A percentile compares a stretch with the other conserved stretches of the same genome.
These are phyloP conservation scores for Oryzias sinensis DNA, from an alignment of 2,797 vertebrate genomes.

Conservation along the genomic window DNA sequence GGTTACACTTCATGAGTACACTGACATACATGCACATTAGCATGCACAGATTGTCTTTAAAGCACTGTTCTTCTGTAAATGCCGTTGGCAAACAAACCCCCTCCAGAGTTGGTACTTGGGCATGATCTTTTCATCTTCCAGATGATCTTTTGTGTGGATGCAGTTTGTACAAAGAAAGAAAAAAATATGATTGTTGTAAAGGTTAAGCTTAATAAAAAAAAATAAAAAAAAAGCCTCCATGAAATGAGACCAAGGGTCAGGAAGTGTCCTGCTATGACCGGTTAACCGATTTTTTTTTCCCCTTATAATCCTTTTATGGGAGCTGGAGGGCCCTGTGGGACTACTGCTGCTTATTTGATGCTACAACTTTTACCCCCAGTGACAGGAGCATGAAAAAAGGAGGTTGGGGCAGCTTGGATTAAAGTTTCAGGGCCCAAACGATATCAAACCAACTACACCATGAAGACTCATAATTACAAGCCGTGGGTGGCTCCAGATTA, in stretches of 20 bases:
- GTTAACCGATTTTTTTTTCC: constrained; percentile 57
- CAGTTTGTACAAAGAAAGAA: constrained; percentile 39
- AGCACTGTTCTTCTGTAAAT: constrained; percentile 7
- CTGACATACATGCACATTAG: neutral
- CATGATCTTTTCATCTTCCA: constrained; percentile 45
- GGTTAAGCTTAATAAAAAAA: constrained; percentile 66
- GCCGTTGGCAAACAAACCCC: constrained; percentile 24
- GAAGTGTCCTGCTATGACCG: constrained; percentile 45
- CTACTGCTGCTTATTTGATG: constrained; percentile 54
- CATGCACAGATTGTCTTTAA: neutral
- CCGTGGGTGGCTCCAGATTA: constrained; percentile 41
- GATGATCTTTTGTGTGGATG: constrained; percentile 43
- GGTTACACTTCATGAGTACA: too few species aligned
- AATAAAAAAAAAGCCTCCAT: constrained; percentile 14
- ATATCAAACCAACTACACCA: constrained; percentile 41
- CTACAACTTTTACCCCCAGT: constrained; percentile 41
- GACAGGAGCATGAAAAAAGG: constrained; percentile 46
- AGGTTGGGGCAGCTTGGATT: constrained; percentile 45
- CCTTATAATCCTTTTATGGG: constrained; percentile 58
- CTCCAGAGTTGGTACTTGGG: neutral
- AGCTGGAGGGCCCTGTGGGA: constrained; percentile 29
- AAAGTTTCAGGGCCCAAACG: constrained; percentile 48
- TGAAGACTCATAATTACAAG: constrained; percentile 40
- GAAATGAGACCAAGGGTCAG: constrained; percentile 66
- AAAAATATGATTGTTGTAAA: constrained; percentile 56